A percentile compares a stretch with the other conserved stretches of the same genome.
Conservation (phyloP, 2,888 invertebrate genomes). For the Adelognathus sp. region DNA sequence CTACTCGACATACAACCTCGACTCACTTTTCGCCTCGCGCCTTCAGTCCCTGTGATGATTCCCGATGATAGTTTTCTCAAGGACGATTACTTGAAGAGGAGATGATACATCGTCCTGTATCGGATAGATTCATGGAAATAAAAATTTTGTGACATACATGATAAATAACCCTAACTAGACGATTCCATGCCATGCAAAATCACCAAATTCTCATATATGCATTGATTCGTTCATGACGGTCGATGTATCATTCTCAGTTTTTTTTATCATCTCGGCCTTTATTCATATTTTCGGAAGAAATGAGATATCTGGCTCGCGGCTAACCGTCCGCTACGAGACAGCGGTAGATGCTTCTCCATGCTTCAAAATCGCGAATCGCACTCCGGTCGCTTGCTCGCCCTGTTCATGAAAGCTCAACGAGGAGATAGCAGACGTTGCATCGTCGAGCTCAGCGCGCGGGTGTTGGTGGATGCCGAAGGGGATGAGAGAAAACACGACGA, state of each 20-base stretch:
- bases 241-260: not conserved
- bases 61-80: too few relatives aligned
- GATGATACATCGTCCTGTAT: too few relatives aligned
- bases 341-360: not conserved
- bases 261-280: not conserved
- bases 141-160: too few relatives aligned
- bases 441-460: conserved; percentile 18
- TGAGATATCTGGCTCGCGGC: conserved; percentile 58
- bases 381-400: not conserved
- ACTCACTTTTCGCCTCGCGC: too few relatives aligned
- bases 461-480: conserved; percentile 18
- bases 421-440: conserved; percentile 28
- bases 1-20: too few relatives aligned
- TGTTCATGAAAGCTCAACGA: conserved; percentile 23
- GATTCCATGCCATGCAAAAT: too few relatives aligned
- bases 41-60: too few relatives aligned
- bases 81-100: too few relatives aligned
- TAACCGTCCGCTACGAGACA: conserved; percentile 39
- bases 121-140: too few relatives aligned
- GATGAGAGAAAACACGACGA: conserved; percentile 37
- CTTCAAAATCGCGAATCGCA: conserved; percentile 9
- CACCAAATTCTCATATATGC: too few relatives aligned
- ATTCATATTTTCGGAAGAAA: conserved; percentile 15
- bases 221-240: not conserved
- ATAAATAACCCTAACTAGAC: too few relatives aligned